Evolutionary conservation across 2,888 invertebrate genomes (phyloP).

Genomic region (Brachyopa scutellaris): DNA sequence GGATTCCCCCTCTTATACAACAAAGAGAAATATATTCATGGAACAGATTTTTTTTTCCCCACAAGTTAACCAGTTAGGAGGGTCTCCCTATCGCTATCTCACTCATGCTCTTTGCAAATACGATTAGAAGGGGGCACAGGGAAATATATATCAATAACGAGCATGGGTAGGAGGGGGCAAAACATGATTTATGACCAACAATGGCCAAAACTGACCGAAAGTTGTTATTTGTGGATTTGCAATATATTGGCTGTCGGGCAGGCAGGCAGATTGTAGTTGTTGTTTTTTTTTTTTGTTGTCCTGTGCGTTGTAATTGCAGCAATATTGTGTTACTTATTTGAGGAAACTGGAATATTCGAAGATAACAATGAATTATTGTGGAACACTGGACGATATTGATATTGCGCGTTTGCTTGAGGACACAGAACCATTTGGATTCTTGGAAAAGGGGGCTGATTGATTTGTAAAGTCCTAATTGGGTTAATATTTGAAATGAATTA

Average conservation of each 20-base stretch:
- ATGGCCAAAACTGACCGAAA: conserved; percentile 56
- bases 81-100: not conserved
- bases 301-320: conserved; percentile 26
- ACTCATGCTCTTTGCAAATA: too few relatives aligned
- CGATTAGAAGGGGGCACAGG: too few relatives aligned
- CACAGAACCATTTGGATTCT: too few relatives aligned
- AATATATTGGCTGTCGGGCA: conserved; percentile 41
- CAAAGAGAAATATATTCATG: conserved; percentile 16
- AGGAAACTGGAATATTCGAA: conserved; percentile 8
- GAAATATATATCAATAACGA: conserved; percentile 33
- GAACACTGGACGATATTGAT: not conserved
- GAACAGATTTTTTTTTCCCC: not conserved
- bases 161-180: not conserved
- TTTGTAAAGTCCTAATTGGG: too few relatives aligned
- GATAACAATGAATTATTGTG: not conserved
- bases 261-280: not conserved
- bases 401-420: too few relatives aligned
- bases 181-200: conserved; percentile 66
- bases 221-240: conserved; percentile 63
- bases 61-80: conserved; percentile 29
- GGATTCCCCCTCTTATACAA: not conserved
- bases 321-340: conserved; percentile 4
- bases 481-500: too few relatives aligned
- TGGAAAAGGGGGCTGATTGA: too few relatives aligned
- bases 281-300: not conserved